phyloP scores from a whole-genome alignment of 1,140 invertebrate species.

The Parasteatoda tepidariorum region DNA sequence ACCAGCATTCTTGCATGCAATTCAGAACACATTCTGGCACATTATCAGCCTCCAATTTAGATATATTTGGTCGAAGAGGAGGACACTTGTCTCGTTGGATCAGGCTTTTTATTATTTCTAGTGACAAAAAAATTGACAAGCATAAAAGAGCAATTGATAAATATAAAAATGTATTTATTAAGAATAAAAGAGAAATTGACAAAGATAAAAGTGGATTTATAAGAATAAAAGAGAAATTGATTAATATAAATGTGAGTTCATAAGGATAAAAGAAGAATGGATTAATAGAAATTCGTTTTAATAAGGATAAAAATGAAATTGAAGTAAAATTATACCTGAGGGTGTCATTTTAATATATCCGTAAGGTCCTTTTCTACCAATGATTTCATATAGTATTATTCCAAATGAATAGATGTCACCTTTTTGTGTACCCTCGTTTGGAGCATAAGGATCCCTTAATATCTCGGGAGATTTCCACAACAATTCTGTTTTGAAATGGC shows the following conservation, averaged over 20 bases:
- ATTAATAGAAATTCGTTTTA: too few species aligned
- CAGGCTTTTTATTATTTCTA: constrained; percentile 37
- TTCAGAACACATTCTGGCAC: constrained; percentile 75
- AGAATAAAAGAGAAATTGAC: too few species aligned
- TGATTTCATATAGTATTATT: constrained; percentile 79
- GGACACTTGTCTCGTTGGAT: not conserved
- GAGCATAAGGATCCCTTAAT: constrained; percentile 70
- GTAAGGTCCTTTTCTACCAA: constrained; percentile 77
- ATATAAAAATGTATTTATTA: too few species aligned
- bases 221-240: too few species aligned
- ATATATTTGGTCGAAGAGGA: not conserved
- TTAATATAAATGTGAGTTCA: too few species aligned
- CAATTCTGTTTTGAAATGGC: constrained; percentile 65
- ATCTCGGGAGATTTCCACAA: constrained; percentile 79
- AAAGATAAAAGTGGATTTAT: too few species aligned
- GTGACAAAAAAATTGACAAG: not conserved
- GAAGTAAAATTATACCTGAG: constrained; percentile 52
- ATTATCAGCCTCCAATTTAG: constrained; percentile 20
- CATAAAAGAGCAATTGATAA: not conserved
- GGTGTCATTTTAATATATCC: constrained; percentile 66
- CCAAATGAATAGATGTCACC: constrained; percentile 79
- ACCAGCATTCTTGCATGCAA: constrained; percentile 82
- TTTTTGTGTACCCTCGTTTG: constrained; percentile 76
- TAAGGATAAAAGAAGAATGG: too few species aligned
- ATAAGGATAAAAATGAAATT: too few species aligned